Conservation (phyloP, 1,140 invertebrate species). For the Heliconius nattereri region DNA sequence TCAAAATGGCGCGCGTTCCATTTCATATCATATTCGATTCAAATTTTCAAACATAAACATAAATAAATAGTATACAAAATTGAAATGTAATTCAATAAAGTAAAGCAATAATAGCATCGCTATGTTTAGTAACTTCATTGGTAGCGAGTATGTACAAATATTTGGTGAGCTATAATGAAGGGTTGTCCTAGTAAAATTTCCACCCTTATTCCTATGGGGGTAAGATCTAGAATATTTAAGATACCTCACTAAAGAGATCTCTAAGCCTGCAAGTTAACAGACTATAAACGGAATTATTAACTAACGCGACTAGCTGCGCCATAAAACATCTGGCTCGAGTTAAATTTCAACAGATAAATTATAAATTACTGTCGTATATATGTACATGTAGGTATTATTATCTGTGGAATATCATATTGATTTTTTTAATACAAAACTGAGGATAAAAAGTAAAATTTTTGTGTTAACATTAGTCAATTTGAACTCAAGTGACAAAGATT, state of each 20-base stretch:
- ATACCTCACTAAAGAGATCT: conserved; percentile 38
- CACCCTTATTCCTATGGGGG: conserved; percentile 23
- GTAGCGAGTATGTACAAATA: conserved; percentile 42
- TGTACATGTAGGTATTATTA: not conserved
- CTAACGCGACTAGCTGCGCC: conserved; percentile 43
- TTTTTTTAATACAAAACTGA: not conserved
- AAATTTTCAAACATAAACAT: conserved; percentile 37
- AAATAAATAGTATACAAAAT: conserved; percentile 38
- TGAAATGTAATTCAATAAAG: conserved; percentile 41
- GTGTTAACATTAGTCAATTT: too few relatives aligned
- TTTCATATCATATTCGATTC: conserved; percentile 31
- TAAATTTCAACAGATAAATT: conserved; percentile 41
- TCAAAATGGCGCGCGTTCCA: not conserved
- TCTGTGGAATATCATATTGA: not conserved
- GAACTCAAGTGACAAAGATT: too few relatives aligned
- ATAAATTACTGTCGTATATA: conserved; percentile 20
- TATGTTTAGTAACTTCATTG: conserved; percentile 42
- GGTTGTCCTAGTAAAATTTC: conserved; percentile 20
- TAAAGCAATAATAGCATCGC: conserved; percentile 39
- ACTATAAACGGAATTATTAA: conserved; percentile 58
- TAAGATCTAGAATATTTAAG: conserved; percentile 33
- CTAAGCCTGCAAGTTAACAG: conserved; percentile 51
- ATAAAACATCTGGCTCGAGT: conserved; percentile 51
- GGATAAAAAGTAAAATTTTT: too few relatives aligned
- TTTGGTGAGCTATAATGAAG: conserved; percentile 43